Conservation (phyloP, 2,888 invertebrate species). For the Scelioninae gen. 2 region DNA sequence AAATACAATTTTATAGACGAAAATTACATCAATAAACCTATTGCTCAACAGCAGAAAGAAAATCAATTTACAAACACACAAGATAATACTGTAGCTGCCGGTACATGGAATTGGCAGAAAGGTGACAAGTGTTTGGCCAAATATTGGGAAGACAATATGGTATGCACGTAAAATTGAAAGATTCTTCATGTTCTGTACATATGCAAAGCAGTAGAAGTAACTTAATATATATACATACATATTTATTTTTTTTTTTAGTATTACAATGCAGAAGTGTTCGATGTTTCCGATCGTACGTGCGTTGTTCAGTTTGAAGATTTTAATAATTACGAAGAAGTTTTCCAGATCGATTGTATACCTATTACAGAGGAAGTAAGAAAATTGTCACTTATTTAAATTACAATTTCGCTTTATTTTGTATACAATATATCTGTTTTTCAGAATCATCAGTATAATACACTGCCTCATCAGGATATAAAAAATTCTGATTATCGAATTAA, state of each 20-base stretch:
- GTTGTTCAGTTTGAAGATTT: constrained; percentile 92
- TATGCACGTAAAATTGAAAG: too few relatives aligned
- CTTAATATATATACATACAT: background rate
- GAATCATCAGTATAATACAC: constrained; percentile 63
- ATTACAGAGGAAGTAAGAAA: constrained; percentile 72
- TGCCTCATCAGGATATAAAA: constrained; percentile 62
- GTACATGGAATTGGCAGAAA: constrained; percentile 80
- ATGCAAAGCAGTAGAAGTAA: too few relatives aligned
- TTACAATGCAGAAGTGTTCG: constrained; percentile 89
- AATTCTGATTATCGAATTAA: constrained; percentile 67
- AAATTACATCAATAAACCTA: constrained; percentile 23
- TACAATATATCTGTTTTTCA: constrained; percentile 16
- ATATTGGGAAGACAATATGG: constrained; percentile 95
- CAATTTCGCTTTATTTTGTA: background rate
- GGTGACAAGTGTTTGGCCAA: constrained; percentile 92
- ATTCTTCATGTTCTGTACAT: too few relatives aligned
- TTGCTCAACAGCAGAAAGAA: constrained; percentile 63
- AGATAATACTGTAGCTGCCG: constrained; percentile 63
- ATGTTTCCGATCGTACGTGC: constrained; percentile 87
- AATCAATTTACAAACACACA: constrained; percentile 63
- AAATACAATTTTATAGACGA: constrained; percentile 58
- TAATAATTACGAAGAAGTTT: constrained; percentile 92
- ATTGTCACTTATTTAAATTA: background rate
- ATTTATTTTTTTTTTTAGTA: constrained; percentile 76
- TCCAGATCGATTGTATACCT: constrained; percentile 88